A percentile compares a stretch with the other conserved stretches of the same genome.
Evolutionary conservation across 2,113 vertebrate species (phyloP).

Genomic region (Gallinago jamesoni): DNA sequence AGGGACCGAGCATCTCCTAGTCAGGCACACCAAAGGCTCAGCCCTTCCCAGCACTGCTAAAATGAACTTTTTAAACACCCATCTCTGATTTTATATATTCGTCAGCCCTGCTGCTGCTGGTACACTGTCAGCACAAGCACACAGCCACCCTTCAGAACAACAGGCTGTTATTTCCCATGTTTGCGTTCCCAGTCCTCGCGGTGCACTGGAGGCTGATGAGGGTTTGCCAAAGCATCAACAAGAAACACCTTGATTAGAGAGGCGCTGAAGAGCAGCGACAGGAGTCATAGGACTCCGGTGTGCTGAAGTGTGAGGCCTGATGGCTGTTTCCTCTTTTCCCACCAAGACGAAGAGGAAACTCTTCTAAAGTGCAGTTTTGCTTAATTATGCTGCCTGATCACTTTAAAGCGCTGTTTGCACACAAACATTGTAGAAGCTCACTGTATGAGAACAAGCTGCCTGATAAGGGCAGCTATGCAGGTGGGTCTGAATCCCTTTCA

Average conservation of each 20-base stretch:
- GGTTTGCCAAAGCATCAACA: background rate
- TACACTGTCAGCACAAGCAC: background rate
- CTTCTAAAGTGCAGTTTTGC: slow-evolving; percentile 51
- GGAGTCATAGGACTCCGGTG: background rate
- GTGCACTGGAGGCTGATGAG: background rate
- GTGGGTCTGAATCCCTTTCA: slow-evolving; percentile 44
- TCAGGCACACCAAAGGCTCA: background rate
- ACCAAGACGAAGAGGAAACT: slow-evolving; percentile 42
- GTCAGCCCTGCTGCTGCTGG: background rate
- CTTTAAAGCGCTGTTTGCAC: slow-evolving; percentile 70
- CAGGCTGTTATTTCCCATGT: background rate
- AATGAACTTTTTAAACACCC: background rate
- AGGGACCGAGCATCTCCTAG: accelerated
- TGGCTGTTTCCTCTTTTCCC: slow-evolving; percentile 39
- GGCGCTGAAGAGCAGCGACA: slow-evolving; percentile 16
- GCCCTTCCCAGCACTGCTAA: background rate
- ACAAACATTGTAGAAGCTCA: slow-evolving; percentile 48
- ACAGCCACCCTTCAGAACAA: background rate
- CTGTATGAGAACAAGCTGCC: slow-evolving; percentile 35
- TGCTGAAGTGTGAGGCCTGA: background rate
- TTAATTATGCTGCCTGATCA: slow-evolving; percentile 66
- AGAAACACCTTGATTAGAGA: slow-evolving; percentile 61
- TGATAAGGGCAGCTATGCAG: slow-evolving; percentile 35
- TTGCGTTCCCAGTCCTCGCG: background rate
- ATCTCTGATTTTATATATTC: background rate